A percentile compares a stretch with the other conserved stretches of the same genome.
Evolutionary conservation across 2,797 vertebrate species (phyloP).

Genomic region (Muscicapa striata): DNA sequence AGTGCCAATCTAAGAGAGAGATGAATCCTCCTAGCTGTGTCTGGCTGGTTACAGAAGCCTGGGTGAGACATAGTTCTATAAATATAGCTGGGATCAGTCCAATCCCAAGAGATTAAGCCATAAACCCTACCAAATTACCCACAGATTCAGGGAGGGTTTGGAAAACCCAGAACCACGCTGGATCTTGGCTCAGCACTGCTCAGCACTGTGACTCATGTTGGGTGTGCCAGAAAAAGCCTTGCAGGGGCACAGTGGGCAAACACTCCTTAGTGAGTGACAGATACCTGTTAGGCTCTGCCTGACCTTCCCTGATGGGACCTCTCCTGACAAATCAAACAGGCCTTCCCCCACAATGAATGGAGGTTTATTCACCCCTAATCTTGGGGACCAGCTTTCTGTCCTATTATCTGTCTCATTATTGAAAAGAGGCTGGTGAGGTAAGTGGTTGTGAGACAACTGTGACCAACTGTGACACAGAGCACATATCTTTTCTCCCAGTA

Average conservation of each 20-base stretch:
- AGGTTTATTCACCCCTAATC: not conserved
- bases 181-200: not conserved
- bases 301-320: not conserved
- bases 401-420: not conserved
- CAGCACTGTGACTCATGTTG: not conserved
- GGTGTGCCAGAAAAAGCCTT: not conserved
- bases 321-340: not conserved
- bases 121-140: not conserved
- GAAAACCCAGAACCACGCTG: not conserved
- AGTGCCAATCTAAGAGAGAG: not conserved
- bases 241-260: fast-evolving
- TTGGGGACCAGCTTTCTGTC: not conserved
- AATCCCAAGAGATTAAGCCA: not conserved
- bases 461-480: not conserved
- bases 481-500: not conserved
- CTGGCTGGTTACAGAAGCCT: not conserved
- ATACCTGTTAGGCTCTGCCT: not conserved
- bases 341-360: not conserved
- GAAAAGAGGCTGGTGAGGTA: not conserved
- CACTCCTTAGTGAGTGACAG: not conserved
- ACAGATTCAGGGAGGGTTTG: not conserved
- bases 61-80: not conserved
- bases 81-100: not conserved
- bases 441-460: not conserved
- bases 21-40: not conserved